Evolutionary conservation across 2,797 vertebrate genomes (phyloP), one percentile per base, ranked within the genome.

Genomic region (Melanotaenia pygmaea): DNA sequence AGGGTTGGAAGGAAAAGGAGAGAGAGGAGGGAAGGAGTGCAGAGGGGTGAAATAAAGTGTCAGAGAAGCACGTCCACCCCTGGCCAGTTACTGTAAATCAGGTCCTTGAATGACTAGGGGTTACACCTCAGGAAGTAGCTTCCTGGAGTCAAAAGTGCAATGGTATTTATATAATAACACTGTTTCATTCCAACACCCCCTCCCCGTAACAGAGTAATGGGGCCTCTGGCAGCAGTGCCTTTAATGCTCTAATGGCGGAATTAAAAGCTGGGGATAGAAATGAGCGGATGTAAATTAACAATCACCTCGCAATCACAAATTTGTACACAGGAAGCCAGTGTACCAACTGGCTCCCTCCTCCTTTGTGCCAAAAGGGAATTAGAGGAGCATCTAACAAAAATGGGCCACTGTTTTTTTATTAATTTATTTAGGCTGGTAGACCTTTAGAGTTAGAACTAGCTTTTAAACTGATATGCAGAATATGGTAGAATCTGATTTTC

Each of bases 141-240:
- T 95, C 92, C 93, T 93, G 92, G 91, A 94, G 94, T 95, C 94
- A 94, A 93, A 93, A 94, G 94, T 94, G 94, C 92, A 95, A 73
- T 26, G 84, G 88, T 95, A 94, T 95, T 95, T 94, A 94, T 94
- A 94, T 91, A 93, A 94, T 93, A 92, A 94, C 93, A 94, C 91
- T 72, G 81, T 91, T 93, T 93, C 91, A 93, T 91, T 92, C 91
- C 87, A 90, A 79, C 90, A 84, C 81, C 84, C 82, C 72, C 79
- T 64, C 77, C 72, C 79, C 66, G 66, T 81, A 86, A 91, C 88
- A 84, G 88, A 87, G 87, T 85, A 83, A 89, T 88, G 84, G 88
- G 87, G 82, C 85, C 78, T 88, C 73, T 86, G 87, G 81, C 90
- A 87, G 84, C 84, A 70, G 81, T 38, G 66, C 77, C 67, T 88